Evolutionary conservation across 1,140 invertebrate species (phyloP), one percentile per base, ranked within the genome.

Genomic region (Procambarus clarkii): DNA sequence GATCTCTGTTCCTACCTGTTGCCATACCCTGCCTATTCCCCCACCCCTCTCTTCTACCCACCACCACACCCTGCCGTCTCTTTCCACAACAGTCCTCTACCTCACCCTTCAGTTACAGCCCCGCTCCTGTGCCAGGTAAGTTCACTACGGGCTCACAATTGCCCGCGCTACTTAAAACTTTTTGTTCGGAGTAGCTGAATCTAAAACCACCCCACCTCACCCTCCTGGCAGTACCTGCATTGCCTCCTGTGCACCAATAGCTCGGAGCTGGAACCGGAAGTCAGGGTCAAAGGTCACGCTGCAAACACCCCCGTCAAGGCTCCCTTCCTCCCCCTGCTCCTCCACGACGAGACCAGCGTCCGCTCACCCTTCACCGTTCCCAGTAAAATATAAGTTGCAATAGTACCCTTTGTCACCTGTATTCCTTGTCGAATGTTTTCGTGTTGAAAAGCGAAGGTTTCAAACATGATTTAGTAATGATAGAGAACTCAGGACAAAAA

Each of bases 201-300:
- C 34, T 34, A 34, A 34, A 34, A 34, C 34, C 34, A 34, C 34
- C 34, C 34, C 34, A 34, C 34, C 34, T 11, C 81, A n/a, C 45
- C 81, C 81, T n/a, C 24, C 50, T 44, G 81, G 81, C 34, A 83
- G 81, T 83, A 83, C 81, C 60, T 83, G 60, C 58, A 83, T 69
- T 34, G 81, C 69, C 81, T 60, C 45, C 81, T 45, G 34, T 11
- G 58, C 81, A 64, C 60, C 81, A 83, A 71, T 83, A 69, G 46
- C 81, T 60, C 81, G 69, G 34, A 45, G n/a, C 60, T 64, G 46
- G 3, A 34, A 83, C 58, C 69, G 81, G 81, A 83, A 83, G 45
- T 24, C 15, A 54, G 46, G 58, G 81, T 64, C 81, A 69, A 7
- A 69, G 81, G 81, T 83, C 58, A 83, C 4, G 24, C 60, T 44